Evolutionary conservation across 2,797 vertebrate genomes (phyloP), one percentile per base, ranked within the genome.

Genomic region (Rhyacichthys aspro): DNA sequence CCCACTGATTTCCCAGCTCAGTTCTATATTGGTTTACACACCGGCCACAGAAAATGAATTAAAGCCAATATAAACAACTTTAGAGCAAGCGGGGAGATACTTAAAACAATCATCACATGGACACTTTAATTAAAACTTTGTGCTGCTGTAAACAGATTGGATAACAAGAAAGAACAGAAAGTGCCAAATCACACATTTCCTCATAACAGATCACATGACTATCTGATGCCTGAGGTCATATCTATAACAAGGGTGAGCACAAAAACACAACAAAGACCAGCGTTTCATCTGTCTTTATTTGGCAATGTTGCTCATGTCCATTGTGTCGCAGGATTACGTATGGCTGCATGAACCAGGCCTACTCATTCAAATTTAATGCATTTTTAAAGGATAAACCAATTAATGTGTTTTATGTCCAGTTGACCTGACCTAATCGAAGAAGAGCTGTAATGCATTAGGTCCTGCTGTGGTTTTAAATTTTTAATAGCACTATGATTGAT

Each of bases 391-490:
- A 11, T 17, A 61, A 28, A 64, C 44, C 42, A 16, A 38, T 11
- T 36, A 37, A 52, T 38, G 34, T 19, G 49, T 37, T 15, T 49
- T 15, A 36, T 50, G 48, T 17, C 6, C 18, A 52, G 33, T n/a
- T 53, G 50, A 53, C 50, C 50, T 14, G 36, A 3, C n/a, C 23
- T 9, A 17, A 39, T 19, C 36, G 23, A 53, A 53, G 49, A 39
- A 41, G 50, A 14, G 11, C 18, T n/a, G 18, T 39, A 39, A 37
- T 39, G 50, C 50, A 53, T 39, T 53, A 10, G 23, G 18, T 39
- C 50, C 50, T 53, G 37, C 50, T 53, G 50, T 23, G 8, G 18
- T 39, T 12, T 53, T 38, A 39, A 53, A 53, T 53, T 23, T 19
- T 53, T 41, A 19, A 53, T 39, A 3, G 3, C 11, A 17, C 11